These are phyloP conservation scores for Camelus bactrianus DNA, from an alignment of 2,113 vertebrate species.

Conservation along the genomic window DNA sequence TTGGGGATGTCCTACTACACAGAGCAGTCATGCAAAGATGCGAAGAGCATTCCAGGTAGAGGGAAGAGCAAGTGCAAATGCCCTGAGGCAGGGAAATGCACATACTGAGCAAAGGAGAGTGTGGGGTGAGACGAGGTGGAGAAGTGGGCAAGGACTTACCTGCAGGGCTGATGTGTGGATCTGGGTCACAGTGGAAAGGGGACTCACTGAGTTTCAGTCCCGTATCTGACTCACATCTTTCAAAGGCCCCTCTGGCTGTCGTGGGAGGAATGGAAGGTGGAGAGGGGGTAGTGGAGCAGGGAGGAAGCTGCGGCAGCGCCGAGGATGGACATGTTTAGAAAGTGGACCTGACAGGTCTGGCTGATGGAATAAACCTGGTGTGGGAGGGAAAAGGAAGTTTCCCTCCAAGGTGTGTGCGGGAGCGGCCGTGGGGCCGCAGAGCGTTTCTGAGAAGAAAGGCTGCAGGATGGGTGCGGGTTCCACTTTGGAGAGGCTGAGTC, in stretches of 20 bases:
- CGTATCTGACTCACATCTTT: not conserved
- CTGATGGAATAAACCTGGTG: not conserved
- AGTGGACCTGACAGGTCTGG: not conserved
- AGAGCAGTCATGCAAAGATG: not conserved
- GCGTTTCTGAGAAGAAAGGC: not conserved
- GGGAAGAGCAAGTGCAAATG: not conserved
- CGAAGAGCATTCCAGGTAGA: not conserved
- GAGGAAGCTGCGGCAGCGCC: not conserved
- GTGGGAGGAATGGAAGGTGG: too few species aligned
- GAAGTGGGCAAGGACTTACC: not conserved
- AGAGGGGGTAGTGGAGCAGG: too few species aligned
- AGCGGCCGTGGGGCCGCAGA: not conserved
- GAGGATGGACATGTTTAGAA: not conserved
- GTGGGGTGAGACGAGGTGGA: not conserved
- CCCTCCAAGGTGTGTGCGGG: not conserved
- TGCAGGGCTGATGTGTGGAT: fast-evolving
- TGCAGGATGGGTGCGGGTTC: fast-evolving
- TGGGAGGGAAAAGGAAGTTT: not conserved
- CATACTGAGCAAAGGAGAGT: fast-evolving
- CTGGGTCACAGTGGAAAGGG: not conserved
- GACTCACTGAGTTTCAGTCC: not conserved
- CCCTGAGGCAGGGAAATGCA: not conserved
- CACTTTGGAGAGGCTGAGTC: not conserved
- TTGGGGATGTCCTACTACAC: not conserved
- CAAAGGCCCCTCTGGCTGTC: not conserved